Evolutionary conservation across 1,140 invertebrate species (phyloP).

Genomic region (Nephila pilipes): DNA sequence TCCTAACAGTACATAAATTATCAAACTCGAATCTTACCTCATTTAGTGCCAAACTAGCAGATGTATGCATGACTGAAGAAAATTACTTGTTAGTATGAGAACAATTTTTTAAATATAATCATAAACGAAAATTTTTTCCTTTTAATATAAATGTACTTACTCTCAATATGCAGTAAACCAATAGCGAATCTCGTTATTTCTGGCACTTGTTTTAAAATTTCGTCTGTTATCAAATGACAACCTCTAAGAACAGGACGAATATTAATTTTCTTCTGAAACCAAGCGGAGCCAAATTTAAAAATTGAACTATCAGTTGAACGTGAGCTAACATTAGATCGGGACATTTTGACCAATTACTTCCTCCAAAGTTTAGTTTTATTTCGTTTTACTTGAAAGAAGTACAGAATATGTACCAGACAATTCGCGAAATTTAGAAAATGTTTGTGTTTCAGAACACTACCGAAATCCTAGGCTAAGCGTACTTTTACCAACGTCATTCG

Average conservation of each 20-base stretch:
- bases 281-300: conserved; percentile 85
- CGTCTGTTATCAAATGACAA: conserved; percentile 96
- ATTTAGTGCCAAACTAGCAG: conserved; percentile 97
- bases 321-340: conserved; percentile 50
- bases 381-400: background rate
- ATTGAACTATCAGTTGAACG: conserved; percentile 52
- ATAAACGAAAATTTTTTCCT: background rate
- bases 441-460: too few relatives aligned
- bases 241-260: conserved; percentile 95
- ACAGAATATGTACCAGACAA: background rate
- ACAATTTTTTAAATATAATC: background rate
- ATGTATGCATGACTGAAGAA: conserved; percentile 96
- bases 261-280: conserved; percentile 98
- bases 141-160: conserved; percentile 82
- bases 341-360: conserved; percentile 12
- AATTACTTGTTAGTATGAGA: conserved; percentile 15
- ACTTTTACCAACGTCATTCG: background rate
- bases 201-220: conserved; percentile 95
- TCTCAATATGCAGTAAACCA: conserved; percentile 96
- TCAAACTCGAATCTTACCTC: conserved; percentile 84
- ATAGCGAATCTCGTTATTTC: conserved; percentile 95
- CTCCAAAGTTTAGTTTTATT: background rate
- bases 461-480: background rate
- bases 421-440: background rate
- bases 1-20: conserved; percentile 21